Base-by-base conservation (phyloP, 2,888 invertebrate species). In the Phrixothrix hirtus region DNA sequence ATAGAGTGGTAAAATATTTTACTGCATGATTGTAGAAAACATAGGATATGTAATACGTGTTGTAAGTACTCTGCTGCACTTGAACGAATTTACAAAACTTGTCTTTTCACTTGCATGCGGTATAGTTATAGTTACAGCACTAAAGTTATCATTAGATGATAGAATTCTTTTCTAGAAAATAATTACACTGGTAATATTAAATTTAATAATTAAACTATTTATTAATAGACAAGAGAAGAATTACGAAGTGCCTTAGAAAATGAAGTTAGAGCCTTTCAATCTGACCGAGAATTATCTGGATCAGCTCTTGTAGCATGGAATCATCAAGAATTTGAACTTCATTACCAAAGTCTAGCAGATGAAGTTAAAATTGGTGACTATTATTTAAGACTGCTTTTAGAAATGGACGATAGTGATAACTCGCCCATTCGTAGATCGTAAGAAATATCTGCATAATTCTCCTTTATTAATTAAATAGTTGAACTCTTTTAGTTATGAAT, bases 291-390 rank as follows among this genome's bases (percentile, higher is more conserved):
- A 69, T 82, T 95, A 59, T 88, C 90, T 12, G 89, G 89, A 14
- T 82, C 83, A 14, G 81, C 84, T 39, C 79, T 92, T 15, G 91
- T 92, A 0, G 92, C 96, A 0, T 99, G 99, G 99, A 99, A 99
- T 79, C 95, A 98, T 79, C 87, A 91, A 29, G 99, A 99, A 77
- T 93, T 98, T 72, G 94, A 96, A 79, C 86, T 97, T 9, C 86
- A 87, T 67, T 99, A 99, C 79, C 87, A 89, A 70, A 95, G 96
- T 68, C 81, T 99, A 58, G 87, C 90, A 47, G 95, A 96, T 65
- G 99, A 99, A 79, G 94, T 99, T 60, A 92, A 92, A 79, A 97
- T 99, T 65, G 98, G 98, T 10, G 97, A 98, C 76, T 99, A 99
- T 77, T 99, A 96, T 75, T 83, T 99, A 61, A 82, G 98, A 62